These are phyloP conservation scores for Odiellus spinosus DNA, from an alignment of 2,888 invertebrate genomes.

Conservation along the genomic window DNA sequence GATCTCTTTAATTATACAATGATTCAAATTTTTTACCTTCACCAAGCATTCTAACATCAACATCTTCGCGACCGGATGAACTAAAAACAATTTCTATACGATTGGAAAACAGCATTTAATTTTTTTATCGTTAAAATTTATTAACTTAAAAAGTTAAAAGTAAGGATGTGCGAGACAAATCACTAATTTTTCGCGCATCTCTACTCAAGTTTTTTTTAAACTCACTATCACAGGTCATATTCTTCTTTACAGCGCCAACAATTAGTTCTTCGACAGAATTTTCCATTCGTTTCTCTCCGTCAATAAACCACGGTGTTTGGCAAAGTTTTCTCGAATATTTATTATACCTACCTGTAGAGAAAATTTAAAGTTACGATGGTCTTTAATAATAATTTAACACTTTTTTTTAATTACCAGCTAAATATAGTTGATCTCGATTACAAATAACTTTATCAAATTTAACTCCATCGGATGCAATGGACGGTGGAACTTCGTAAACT, in stretches of 20 bases:
- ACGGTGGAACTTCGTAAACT: no score
- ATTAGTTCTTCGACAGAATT: constrained; percentile 85
- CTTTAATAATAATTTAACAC: no score
- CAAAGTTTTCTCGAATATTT: constrained; percentile 68
- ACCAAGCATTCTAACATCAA: constrained; percentile 78
- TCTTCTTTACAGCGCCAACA: constrained; percentile 44
- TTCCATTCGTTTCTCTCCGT: constrained; percentile 58
- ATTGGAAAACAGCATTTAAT: background rate
- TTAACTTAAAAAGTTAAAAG: background rate
- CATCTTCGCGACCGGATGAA: constrained; percentile 89
- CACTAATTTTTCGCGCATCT: background rate
- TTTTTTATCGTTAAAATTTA: background rate
- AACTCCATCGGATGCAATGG: no score
- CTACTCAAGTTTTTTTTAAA: background rate
- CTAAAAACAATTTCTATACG: constrained; percentile 52
- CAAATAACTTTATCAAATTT: no score
- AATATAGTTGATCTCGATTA: no score
- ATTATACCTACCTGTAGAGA: constrained; percentile 49
- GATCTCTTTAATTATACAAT: no score
- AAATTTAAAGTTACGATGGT: no score
- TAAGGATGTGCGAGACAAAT: background rate
- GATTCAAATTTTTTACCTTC: constrained; percentile 26
- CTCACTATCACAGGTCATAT: constrained; percentile 39
- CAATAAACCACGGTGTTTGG: constrained; percentile 86
- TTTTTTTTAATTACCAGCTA: no score